Conservation (phyloP, 2,113 vertebrate genomes). For the Coptodon bakossiorum region DNA sequence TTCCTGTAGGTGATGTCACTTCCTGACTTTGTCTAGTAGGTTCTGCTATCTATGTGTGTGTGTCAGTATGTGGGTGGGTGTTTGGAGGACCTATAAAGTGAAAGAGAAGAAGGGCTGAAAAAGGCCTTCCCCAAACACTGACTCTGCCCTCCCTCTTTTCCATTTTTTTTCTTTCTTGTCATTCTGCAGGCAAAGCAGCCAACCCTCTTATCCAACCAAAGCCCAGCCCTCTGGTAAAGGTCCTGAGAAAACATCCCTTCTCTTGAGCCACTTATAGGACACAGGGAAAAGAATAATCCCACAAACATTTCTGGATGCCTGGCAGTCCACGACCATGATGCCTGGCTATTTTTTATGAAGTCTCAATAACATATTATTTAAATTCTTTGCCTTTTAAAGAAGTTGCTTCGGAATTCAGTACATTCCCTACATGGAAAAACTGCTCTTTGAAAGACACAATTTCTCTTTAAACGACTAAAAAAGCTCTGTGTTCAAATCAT, state of each 20-base stretch:
- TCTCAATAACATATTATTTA: slow-evolving; percentile 53
- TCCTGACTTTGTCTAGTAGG: slow-evolving; percentile 79
- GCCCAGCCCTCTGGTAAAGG: slow-evolving; percentile 39
- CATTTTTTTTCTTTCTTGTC: neutral
- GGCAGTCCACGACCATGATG: neutral
- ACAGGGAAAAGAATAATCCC: slow-evolving; percentile 33
- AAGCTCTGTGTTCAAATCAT: neutral
- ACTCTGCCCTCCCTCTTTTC: slow-evolving; percentile 13
- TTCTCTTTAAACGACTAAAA: neutral
- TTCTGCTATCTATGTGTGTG: slow-evolving; percentile 33
- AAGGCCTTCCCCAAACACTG: slow-evolving; percentile 12
- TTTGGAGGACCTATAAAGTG: slow-evolving; percentile 50
- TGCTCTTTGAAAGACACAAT: neutral
- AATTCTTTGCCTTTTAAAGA: slow-evolving; percentile 51
- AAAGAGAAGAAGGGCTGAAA: slow-evolving; percentile 45
- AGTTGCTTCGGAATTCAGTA: slow-evolving; percentile 1
- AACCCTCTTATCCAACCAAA: slow-evolving; percentile 19
- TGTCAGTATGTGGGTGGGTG: slow-evolving; percentile 38
- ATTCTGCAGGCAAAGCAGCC: slow-evolving; percentile 20
- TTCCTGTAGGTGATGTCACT: slow-evolving; percentile 84
- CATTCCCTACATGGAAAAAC: neutral
- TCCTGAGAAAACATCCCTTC: slow-evolving; percentile 52
- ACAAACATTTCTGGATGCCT: slow-evolving; percentile 53
- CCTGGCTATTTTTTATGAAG: neutral
- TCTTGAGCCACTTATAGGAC: slow-evolving; percentile 33